These are phyloP conservation scores for Bactericera cockerelli DNA, from an alignment of 1,140 invertebrate species.

Conservation along the genomic window DNA sequence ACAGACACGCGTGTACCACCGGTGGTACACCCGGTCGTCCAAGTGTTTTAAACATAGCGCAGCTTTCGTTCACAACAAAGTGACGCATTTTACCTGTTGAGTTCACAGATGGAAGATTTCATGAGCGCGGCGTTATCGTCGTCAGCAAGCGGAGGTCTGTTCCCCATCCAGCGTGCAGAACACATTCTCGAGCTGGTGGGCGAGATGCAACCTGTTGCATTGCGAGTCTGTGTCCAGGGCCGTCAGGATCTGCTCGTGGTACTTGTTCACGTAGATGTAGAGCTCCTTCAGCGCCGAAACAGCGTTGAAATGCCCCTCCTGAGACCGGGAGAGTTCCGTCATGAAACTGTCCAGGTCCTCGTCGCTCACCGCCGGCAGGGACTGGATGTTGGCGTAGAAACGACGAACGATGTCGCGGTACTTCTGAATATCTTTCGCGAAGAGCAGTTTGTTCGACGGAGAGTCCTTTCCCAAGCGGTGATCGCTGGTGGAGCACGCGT, in stretches of 20 bases:
- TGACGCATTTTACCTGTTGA: too few species aligned
- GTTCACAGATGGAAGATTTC: too few species aligned
- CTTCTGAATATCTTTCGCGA: slow-evolving; percentile 50
- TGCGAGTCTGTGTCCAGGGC: slow-evolving; percentile 63
- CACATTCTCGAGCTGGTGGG: slow-evolving; percentile 76
- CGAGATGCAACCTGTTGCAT: slow-evolving; percentile 73
- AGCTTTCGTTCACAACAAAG: too few species aligned
- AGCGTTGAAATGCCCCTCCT: slow-evolving; percentile 76
- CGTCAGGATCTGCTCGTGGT: slow-evolving; percentile 70
- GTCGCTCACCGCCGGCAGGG: slow-evolving; percentile 73
- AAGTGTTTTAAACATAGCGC: too few species aligned
- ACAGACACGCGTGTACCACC: too few species aligned
- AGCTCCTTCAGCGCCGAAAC: slow-evolving; percentile 82
- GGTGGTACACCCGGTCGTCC: too few species aligned
- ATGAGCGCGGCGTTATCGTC: too few species aligned
- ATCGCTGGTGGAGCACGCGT: slow-evolving; percentile 77
- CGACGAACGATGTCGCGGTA: slow-evolving; percentile 40
- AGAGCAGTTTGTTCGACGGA: slow-evolving; percentile 84
- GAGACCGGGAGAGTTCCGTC: slow-evolving; percentile 75
- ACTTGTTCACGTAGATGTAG: slow-evolving; percentile 87
- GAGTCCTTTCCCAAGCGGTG: slow-evolving; percentile 85
- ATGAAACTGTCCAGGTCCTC: slow-evolving; percentile 83
- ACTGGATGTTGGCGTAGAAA: slow-evolving; percentile 73
- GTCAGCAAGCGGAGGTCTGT: slow-evolving; percentile 38
- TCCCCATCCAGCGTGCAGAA: slow-evolving; percentile 77